Evolutionary conservation across 2,797 vertebrate species (phyloP), one percentile per base, ranked within the genome.

Genomic region (Meriones psammophilus): DNA sequence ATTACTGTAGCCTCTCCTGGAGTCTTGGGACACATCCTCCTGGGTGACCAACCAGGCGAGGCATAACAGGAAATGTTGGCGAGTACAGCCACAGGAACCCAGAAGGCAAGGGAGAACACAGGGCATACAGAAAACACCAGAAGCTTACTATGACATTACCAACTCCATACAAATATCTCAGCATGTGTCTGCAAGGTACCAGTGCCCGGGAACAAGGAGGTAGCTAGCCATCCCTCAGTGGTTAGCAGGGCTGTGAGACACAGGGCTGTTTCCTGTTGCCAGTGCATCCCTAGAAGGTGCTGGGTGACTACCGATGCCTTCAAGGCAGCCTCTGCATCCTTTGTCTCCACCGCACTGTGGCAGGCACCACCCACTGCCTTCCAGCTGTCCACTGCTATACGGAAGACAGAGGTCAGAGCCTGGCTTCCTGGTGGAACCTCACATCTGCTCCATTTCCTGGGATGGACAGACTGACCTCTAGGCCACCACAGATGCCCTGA

Each of bases 31-130:
- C 88, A n/a, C 71, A 81, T 60, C 30, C 69, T 71, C 62, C 79
- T 1, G 2, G 33, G 54, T n/a, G 84, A 62, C 22, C 66, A 79
- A 62, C 17, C 66, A 79, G 74, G 33, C 26, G 50, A 83, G 17
- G 69, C 71, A 88, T 17, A 36, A 60, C 74, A 69, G 46, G 58
- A 94, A 90, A 95, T 73, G 84, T 91, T 17, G 68, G 94, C 85
- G 92, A 97, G 92, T 93, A 84, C 56, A 36, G 74, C 91, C 96
- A 93, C 95, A 92, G 91, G 93, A 87, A 92, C 94, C 60, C 87
- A 92, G 85, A 97, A 87, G 96, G 92, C 94, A 96, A 90, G 42
- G 18, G 96, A 54, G 71, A 96, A 17, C 36, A 39, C 54, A 33
- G 76, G 90, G 46, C 50, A 95, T 77, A 95, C 84, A 97, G 91